Conservation (phyloP, 2,113 vertebrate genomes). For the Rousettus leschenaultii region DNA sequence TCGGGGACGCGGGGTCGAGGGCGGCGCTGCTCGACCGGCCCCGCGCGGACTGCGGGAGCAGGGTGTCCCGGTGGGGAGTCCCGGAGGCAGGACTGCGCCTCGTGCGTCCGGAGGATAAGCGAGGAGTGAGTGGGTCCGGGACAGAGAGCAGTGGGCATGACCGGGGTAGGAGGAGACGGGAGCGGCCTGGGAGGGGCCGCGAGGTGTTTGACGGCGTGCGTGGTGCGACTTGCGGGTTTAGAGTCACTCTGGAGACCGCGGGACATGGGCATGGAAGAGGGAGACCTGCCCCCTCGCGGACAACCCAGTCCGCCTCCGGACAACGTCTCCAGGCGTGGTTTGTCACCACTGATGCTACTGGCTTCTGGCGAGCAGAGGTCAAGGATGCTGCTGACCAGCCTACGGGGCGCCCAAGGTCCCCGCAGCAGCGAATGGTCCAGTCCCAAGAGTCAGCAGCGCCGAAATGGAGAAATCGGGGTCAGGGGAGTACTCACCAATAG, state of each 20-base stretch:
- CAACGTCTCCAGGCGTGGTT: too few species aligned
- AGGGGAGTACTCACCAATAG: neutral
- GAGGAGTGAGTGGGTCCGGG: too few species aligned
- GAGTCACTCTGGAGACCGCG: neutral
- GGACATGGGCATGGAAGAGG: accelerated
- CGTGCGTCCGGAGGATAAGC: neutral
- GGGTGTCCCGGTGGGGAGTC: neutral
- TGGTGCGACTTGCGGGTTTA: too few species aligned
- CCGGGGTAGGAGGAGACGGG: neutral
- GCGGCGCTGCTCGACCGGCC: too few species aligned
- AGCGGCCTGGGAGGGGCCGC: neutral
- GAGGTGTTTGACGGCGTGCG: neutral
- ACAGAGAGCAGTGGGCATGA: neutral
- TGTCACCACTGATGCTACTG: neutral
- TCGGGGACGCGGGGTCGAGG: too few species aligned
- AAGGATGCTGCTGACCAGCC: neutral
- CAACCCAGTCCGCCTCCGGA: neutral
- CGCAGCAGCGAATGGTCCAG: neutral
- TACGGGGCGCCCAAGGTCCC: neutral
- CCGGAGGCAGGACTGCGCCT: accelerated
- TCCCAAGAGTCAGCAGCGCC: too few species aligned
- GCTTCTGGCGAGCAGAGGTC: neutral
- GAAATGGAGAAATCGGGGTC: neutral
- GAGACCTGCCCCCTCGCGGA: neutral
- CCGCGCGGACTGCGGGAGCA: accelerated